Evolutionary conservation across 1,140 invertebrate species (phyloP).

Genomic region (Aphelinus certus): DNA sequence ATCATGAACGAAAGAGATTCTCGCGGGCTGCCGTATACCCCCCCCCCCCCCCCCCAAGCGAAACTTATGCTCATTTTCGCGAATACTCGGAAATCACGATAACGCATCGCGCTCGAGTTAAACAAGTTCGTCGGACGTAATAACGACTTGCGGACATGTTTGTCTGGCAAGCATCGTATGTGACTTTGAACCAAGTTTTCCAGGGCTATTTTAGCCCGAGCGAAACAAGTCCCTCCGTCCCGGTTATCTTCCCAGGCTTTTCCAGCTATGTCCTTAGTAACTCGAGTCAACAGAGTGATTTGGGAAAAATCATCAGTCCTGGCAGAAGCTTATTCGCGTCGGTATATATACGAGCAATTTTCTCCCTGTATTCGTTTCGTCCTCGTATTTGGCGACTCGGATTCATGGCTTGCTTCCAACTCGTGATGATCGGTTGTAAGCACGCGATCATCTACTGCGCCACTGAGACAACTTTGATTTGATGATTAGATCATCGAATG

Average conservation of each 20-base stretch:
- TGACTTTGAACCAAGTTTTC: constrained; percentile 19
- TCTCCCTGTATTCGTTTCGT: neutral
- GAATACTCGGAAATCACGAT: constrained; percentile 1
- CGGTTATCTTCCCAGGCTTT: neutral
- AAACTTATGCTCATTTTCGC: too few species aligned
- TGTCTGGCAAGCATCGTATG: constrained; percentile 15
- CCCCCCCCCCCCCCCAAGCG: too few species aligned
- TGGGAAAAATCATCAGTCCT: neutral
- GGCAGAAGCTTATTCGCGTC: neutral
- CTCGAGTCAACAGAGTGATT: constrained; percentile 4
- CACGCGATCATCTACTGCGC: too few species aligned
- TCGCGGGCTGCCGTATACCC: too few species aligned
- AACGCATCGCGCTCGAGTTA: neutral
- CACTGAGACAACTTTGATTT: too few species aligned
- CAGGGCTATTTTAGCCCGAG: neutral
- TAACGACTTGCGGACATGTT: constrained; percentile 14
- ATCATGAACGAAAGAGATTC: too few species aligned
- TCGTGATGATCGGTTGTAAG: too few species aligned
- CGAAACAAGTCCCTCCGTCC: neutral
- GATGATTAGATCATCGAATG: too few species aligned
- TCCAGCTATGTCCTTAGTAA: too few species aligned
- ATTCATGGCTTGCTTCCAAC: too few species aligned
- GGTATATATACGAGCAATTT: neutral
- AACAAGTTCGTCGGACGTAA: neutral
- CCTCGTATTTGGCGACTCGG: neutral